Conservation (phyloP, 2,797 vertebrate genomes). For the Sebastes diploproa region DNA sequence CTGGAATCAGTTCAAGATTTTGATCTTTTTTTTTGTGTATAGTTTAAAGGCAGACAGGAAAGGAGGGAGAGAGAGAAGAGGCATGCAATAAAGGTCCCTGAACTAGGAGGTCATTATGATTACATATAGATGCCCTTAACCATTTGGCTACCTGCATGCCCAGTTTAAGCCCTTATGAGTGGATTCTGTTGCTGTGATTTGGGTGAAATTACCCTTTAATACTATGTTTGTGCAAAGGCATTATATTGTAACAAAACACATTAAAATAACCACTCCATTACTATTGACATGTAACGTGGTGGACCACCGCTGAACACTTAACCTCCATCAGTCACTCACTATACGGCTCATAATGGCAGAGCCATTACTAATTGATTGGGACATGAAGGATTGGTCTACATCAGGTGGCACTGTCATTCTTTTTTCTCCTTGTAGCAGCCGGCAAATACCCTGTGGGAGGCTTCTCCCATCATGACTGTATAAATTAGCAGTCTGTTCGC, state of each 20-base stretch:
- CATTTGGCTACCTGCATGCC: not conserved
- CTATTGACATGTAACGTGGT: not conserved
- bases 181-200: not conserved
- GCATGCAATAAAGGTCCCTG: not conserved
- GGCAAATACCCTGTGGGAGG: slow-evolving; percentile 2
- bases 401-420: slow-evolving; percentile 21
- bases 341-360: slow-evolving; percentile 10
- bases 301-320: slow-evolving; percentile 8
- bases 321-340: slow-evolving; percentile 33
- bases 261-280: not conserved
- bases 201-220: not conserved
- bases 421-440: slow-evolving; percentile 3
- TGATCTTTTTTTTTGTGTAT: not conserved
- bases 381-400: slow-evolving; percentile 31
- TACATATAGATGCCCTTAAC: not conserved
- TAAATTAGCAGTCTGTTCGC: slow-evolving; percentile 23
- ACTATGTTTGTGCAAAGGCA: not conserved
- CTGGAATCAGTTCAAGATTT: not conserved
- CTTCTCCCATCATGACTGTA: not conserved
- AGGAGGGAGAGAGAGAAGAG: not conserved
- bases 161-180: not conserved
- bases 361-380: slow-evolving; percentile 57
- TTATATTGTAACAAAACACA: not conserved
- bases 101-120: not conserved
- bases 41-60: not conserved